Conservation (phyloP, 2,888 invertebrate genomes). For the Drosophila setosimentum region DNA sequence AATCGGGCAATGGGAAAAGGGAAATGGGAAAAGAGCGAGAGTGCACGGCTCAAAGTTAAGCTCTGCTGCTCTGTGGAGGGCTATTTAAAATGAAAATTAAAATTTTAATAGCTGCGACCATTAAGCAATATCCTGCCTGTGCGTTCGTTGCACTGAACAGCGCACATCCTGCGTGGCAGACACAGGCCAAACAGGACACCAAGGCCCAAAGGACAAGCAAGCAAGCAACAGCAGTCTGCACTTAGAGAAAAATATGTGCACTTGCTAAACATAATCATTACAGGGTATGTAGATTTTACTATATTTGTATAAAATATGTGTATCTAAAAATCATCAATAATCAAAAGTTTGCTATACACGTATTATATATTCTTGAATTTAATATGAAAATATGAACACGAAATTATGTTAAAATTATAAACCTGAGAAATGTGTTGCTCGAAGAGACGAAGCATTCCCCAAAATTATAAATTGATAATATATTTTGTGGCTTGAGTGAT, state of each 20-base stretch:
- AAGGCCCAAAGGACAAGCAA: conserved; percentile 20
- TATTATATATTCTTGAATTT: too few relatives aligned
- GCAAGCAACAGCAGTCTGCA: conserved; percentile 8
- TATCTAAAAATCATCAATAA: not conserved
- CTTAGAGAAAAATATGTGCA: not conserved
- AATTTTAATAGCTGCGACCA: conserved; percentile 75
- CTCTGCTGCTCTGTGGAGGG: conserved; percentile 2
- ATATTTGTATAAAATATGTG: fast-evolving
- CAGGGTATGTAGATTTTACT: not conserved
- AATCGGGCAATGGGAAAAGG: not conserved
- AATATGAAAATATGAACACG: too few relatives aligned
- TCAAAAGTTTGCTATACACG: not conserved
- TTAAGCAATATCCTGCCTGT: conserved; percentile 65
- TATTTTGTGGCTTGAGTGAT: not conserved
- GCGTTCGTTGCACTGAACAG: conserved; percentile 22
- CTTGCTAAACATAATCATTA: not conserved
- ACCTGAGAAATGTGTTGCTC: not conserved
- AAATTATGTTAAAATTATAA: too few relatives aligned
- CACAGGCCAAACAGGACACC: conserved; percentile 31
- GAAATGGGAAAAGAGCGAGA: conserved; percentile 3
- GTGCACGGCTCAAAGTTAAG: conserved; percentile 26
- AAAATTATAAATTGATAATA: not conserved
- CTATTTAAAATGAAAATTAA: conserved; percentile 61
- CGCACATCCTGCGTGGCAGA: conserved; percentile 59
- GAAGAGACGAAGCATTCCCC: not conserved